Evolutionary conservation across 2,797 vertebrate genomes (phyloP).

Genomic region (Platalea minor): DNA sequence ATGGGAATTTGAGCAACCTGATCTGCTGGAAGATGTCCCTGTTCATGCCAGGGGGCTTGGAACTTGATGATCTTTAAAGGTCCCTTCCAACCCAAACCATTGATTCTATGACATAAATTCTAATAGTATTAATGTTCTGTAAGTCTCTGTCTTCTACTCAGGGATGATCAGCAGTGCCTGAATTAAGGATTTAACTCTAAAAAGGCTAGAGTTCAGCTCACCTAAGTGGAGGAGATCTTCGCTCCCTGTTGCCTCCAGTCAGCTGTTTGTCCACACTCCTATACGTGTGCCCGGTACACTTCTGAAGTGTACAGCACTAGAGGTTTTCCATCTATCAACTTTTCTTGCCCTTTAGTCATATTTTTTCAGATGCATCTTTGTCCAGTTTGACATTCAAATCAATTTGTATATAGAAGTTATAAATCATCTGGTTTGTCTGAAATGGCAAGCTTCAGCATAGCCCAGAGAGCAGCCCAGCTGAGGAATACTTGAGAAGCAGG

Average conservation of each 20-base stretch:
- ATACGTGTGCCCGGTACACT: rapidly evolving
- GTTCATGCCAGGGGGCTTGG: rapidly evolving
- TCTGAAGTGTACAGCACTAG: not conserved
- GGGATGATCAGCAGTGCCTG: not conserved
- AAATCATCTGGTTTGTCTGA: not conserved
- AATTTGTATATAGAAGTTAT: not conserved
- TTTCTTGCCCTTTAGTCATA: not conserved
- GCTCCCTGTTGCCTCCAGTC: too few relatives aligned
- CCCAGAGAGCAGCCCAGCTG: not conserved
- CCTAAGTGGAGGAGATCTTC: not conserved
- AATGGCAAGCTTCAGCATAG: not conserved
- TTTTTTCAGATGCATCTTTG: not conserved
- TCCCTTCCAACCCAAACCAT: not conserved
- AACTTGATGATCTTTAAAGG: not conserved
- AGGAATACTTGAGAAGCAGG: not conserved
- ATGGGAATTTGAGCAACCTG: not conserved
- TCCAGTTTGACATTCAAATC: not conserved
- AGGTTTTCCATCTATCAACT: not conserved
- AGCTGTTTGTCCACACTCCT: not conserved
- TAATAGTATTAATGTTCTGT: not conserved
- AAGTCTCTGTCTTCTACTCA: not conserved
- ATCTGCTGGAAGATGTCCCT: not conserved
- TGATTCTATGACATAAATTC: not conserved
- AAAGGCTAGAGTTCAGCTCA: not conserved
- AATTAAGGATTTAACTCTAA: not conserved